Percentiles rank a stretch among this genome's conserved stretches.
phyloP scores from a whole-genome alignment of 1,140 invertebrate species.

The Aradophagus sp. region DNA sequence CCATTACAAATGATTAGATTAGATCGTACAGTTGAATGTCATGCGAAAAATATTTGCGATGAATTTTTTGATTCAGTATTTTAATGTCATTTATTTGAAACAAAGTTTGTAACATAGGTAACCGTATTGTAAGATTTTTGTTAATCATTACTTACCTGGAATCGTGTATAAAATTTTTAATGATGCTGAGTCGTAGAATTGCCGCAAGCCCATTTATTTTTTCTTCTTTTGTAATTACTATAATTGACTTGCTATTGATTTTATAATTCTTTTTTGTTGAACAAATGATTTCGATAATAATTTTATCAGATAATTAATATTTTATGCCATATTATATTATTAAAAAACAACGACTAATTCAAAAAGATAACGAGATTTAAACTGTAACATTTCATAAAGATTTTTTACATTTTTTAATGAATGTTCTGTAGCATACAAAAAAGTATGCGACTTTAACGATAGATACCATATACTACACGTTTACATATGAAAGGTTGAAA shows the following conservation, averaged over 20 bases:
- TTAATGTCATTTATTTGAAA: slow-evolving; percentile 3
- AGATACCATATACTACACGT: slow-evolving; percentile 9
- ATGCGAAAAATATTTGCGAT: slow-evolving; percentile 18
- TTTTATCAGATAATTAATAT: slow-evolving; percentile 1
- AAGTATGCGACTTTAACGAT: slow-evolving; percentile 32
- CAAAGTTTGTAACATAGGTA: neutral
- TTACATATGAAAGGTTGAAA: slow-evolving; percentile 17
- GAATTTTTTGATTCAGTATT: slow-evolving; percentile 5
- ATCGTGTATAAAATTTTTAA: too few relatives aligned
- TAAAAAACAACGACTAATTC: neutral
- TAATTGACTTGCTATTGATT: neutral
- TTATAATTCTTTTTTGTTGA: too few relatives aligned
- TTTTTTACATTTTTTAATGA: slow-evolving; percentile 3
- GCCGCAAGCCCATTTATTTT: too few relatives aligned
- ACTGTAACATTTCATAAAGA: neutral
- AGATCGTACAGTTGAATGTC: slow-evolving; percentile 24
- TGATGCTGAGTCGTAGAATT: too few relatives aligned
- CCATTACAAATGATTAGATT: slow-evolving; percentile 30
- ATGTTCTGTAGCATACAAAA: slow-evolving; percentile 6
- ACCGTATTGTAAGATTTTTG: too few relatives aligned
- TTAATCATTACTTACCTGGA: too few relatives aligned
- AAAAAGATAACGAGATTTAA: neutral
- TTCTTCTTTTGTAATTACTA: slow-evolving; percentile 1
- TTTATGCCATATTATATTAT: too few relatives aligned
- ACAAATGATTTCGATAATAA: too few relatives aligned